Conservation (phyloP, 1,140 invertebrate genomes). For the Microplitis demolitor region DNA sequence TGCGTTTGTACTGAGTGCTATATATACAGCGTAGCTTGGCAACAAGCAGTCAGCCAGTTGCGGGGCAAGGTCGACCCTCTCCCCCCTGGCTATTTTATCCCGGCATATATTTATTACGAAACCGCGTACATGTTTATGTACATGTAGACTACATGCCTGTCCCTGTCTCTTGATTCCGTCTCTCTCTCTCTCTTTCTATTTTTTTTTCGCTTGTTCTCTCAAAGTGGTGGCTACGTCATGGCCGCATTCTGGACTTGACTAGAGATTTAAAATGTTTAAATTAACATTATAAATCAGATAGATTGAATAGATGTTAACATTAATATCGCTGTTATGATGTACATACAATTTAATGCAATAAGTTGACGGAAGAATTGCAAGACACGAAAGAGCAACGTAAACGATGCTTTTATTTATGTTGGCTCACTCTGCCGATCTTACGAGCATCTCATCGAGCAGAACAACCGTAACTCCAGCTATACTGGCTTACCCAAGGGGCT, state of each 20-base stretch:
- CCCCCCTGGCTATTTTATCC: conserved; percentile 52
- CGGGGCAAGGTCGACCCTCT: conserved; percentile 58
- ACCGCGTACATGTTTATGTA: conserved; percentile 38
- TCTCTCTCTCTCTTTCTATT: not conserved
- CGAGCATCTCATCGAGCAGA: conserved; percentile 18
- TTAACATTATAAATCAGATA: not conserved
- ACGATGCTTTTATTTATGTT: not conserved
- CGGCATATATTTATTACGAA: conserved; percentile 57
- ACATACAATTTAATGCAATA: not conserved
- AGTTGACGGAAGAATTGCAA: conserved; percentile 3
- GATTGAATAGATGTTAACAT: not conserved
- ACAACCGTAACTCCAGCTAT: conserved; percentile 21
- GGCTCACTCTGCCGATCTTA: not conserved
- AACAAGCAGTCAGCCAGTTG: conserved; percentile 54
- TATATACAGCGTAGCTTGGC: conserved; percentile 58
- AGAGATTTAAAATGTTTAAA: not conserved
- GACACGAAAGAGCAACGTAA: conserved; percentile 4
- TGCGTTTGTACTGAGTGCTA: conserved; percentile 34
- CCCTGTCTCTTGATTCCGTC: not conserved
- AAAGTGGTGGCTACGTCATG: not conserved
- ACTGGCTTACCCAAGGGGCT: too few relatives aligned
- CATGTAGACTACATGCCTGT: conserved; percentile 5
- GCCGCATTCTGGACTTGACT: not conserved
- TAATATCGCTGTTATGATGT: not conserved
- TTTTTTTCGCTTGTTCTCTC: not conserved